These are phyloP conservation scores for Dichetophora obliterata DNA, from an alignment of 2,888 invertebrate species.

Conservation along the genomic window DNA sequence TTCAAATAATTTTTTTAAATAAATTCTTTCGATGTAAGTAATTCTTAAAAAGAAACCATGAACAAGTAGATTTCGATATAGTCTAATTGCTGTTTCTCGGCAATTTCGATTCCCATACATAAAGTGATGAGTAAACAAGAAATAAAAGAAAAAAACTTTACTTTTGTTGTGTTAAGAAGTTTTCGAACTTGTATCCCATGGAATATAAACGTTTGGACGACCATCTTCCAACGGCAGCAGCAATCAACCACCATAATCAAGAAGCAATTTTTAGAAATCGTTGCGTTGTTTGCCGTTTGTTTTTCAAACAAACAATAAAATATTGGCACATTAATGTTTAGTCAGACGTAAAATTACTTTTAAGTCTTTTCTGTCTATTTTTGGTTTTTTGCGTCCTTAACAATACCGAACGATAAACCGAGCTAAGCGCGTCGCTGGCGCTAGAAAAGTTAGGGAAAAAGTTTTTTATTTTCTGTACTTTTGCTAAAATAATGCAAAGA, in stretches of 20 bases:
- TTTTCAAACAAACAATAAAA: slow-evolving; percentile 69
- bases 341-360: slow-evolving; percentile 71
- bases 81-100: too few relatives aligned
- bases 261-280: slow-evolving; percentile 49
- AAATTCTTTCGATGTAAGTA: too few relatives aligned
- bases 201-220: neutral
- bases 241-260: slow-evolving; percentile 53
- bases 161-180: slow-evolving; percentile 25
- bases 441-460: slow-evolving; percentile 42
- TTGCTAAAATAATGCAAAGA: slow-evolving; percentile 57
- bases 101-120: slow-evolving; percentile 2
- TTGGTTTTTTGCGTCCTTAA: slow-evolving; percentile 37
- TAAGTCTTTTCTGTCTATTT: slow-evolving; percentile 61
- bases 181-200: slow-evolving; percentile 23
- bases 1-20: too few relatives aligned
- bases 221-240: slow-evolving; percentile 12
- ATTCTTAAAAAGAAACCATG: too few relatives aligned
- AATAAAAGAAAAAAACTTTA: slow-evolving; percentile 8
- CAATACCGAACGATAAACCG: slow-evolving; percentile 3
- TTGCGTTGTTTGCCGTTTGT: slow-evolving; percentile 52
- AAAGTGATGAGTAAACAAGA: slow-evolving; percentile 20
- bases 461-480: slow-evolving; percentile 42
- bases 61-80: too few relatives aligned
- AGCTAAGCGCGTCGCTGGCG: slow-evolving; percentile 26
- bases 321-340: slow-evolving; percentile 71